These are phyloP conservation scores for Congeria kusceri DNA, from an alignment of 2,888 invertebrate species.

Conservation along the genomic window DNA sequence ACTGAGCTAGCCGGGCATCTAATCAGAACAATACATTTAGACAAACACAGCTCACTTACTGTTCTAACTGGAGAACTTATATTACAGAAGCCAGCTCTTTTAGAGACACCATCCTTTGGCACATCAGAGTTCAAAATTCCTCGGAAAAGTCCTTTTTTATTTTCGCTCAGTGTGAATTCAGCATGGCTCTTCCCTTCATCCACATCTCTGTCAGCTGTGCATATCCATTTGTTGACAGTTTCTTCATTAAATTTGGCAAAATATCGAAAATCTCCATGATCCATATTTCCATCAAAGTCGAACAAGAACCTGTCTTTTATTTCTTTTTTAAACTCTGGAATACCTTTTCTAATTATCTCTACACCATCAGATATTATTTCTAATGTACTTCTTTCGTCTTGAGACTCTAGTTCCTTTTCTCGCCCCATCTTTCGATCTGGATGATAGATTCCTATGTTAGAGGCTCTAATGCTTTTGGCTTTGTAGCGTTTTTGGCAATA, in stretches of 20 bases:
- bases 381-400: constrained; percentile 4
- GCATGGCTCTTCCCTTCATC: constrained; percentile 91
- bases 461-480: no score
- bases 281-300: constrained; percentile 87
- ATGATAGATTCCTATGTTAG: no score
- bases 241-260: constrained; percentile 90
- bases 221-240: constrained; percentile 88
- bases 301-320: constrained; percentile 88
- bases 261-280: constrained; percentile 90
- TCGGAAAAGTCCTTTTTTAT: constrained; percentile 86
- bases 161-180: constrained; percentile 89
- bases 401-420: no score
- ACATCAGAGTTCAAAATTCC: constrained; percentile 87
- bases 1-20: no score
- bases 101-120: constrained; percentile 92
- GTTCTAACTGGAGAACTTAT: constrained; percentile 89
- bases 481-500: no score
- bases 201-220: constrained; percentile 93
- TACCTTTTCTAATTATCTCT: constrained; percentile 34
- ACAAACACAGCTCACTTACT: constrained; percentile 60
- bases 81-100: constrained; percentile 93
- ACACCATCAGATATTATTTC: constrained; percentile 33
- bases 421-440: no score
- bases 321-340: constrained; percentile 87
- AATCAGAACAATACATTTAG: no score